Conservation (phyloP, 2,797 vertebrate species). For the Psittacula derbiana region DNA sequence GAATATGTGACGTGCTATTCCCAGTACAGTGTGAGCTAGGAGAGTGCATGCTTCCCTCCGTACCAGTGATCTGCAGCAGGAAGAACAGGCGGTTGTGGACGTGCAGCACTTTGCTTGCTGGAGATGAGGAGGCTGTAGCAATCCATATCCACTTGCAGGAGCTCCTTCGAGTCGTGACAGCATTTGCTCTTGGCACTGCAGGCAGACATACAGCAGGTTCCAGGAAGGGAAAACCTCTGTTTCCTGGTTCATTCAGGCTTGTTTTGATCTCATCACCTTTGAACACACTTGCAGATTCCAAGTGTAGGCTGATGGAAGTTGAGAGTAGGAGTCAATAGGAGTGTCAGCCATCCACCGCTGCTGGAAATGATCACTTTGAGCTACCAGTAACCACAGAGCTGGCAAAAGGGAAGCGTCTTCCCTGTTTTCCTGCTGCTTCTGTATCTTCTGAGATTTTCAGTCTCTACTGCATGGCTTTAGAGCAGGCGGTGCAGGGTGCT, state of each 20-base stretch:
- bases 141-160: background rate
- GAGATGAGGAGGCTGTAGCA: background rate
- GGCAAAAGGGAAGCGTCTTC: background rate
- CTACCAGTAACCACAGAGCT: background rate
- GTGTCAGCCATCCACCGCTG: background rate
- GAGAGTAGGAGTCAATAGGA: background rate
- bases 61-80: background rate
- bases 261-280: background rate
- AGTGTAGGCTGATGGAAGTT: background rate
- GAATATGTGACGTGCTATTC: accelerated
- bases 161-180: background rate
- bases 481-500: background rate
- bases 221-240: background rate
- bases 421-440: background rate
- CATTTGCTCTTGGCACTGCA: background rate
- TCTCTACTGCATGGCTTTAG: background rate
- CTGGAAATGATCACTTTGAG: accelerated
- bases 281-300: background rate
- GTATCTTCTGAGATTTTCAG: background rate
- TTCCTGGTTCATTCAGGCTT: background rate
- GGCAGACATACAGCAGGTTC: background rate
- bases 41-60: background rate
- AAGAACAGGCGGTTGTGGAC: background rate
- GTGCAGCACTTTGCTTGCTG: background rate
- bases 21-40: background rate